Evolutionary conservation across 2,113 vertebrate genomes (phyloP), one percentile per base, ranked within the genome.

Genomic region (Proterorhinus semilunaris): DNA sequence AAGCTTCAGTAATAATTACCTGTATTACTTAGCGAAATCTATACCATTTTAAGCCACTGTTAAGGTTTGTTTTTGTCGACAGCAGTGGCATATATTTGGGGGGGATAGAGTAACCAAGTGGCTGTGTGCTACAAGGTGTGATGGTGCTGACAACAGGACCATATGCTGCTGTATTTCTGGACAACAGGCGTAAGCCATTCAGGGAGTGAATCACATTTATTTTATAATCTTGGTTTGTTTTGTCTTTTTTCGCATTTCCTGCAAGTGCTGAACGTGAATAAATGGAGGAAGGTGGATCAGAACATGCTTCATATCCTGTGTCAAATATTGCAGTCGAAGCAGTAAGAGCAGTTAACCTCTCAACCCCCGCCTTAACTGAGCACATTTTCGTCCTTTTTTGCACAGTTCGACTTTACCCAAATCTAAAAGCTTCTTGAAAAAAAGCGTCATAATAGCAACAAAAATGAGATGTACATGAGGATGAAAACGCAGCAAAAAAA

Each of bases 151-250:
- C 81, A 84, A 83, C 80, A 69, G 66, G 58, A 69, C 86, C 87
- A 90, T 89, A 89, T 90, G 88, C 69, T 74, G 66, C 77, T 79
- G 52, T 77, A 75, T 88, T 83, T 69, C 62, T 68, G 66, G 36
- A 36, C 17, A 48, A 44, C 62, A 68, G 48, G 10, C 15, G 44
- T 44, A 59, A 59, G 12, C 57, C 15, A 59, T 59, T 7, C 58
- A 61, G 42, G 16, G 15, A 44, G 8, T n/a, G 5, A 44, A 61
- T 11, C 12, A 13, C 8, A 12, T 59, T 8, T 7, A 15, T 59
- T 15, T 11, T 43, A 11, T 59, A 42, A 42, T 59, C 27, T 42
- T 11, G 15, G 36, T 58, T 42, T 42, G 51, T 53, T 52, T 52
- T 16, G 6, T 16, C 17, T 10, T 3, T 3, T 2, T 6, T 8